phyloP scores from a whole-genome alignment of 2,888 invertebrate species.

The Harpagoxenus sublaevis region DNA sequence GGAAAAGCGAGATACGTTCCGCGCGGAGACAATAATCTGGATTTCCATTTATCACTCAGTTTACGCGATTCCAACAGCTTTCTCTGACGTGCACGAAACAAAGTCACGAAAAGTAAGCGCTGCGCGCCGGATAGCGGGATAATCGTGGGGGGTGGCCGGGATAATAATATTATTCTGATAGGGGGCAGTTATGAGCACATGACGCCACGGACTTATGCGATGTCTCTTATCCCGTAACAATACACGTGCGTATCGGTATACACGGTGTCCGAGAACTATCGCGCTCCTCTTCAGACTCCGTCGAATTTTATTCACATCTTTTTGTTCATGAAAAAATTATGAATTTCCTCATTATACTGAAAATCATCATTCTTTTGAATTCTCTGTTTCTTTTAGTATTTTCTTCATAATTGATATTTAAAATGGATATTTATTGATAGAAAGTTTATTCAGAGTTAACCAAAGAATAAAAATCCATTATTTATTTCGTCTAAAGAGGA shows the following conservation, averaged over 20 bases:
- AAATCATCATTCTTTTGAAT: background rate
- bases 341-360: background rate
- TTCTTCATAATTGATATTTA: background rate
- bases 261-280: constrained; percentile 21
- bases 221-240: constrained; percentile 83
- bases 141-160: constrained; percentile 71
- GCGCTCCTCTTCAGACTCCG: background rate
- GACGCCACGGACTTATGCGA: constrained; percentile 80
- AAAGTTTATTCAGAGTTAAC: background rate
- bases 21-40: constrained; percentile 57
- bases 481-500: background rate
- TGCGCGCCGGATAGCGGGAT: constrained; percentile 52
- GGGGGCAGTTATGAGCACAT: constrained; percentile 84
- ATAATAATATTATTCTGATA: constrained; percentile 85
- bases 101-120: constrained; percentile 56
- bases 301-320: background rate
- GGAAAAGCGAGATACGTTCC: background rate
- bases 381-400: background rate
- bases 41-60: constrained; percentile 64
- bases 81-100: constrained; percentile 54
- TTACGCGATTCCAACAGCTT: constrained; percentile 67
- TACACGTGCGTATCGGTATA: constrained; percentile 54
- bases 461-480: background rate
- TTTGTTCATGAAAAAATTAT: background rate
- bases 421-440: background rate